Percentiles rank a stretch among this genome's conserved stretches.
These are phyloP conservation scores for Volucella zonaria DNA, from an alignment of 2,888 invertebrate species.

Conservation along the genomic window DNA sequence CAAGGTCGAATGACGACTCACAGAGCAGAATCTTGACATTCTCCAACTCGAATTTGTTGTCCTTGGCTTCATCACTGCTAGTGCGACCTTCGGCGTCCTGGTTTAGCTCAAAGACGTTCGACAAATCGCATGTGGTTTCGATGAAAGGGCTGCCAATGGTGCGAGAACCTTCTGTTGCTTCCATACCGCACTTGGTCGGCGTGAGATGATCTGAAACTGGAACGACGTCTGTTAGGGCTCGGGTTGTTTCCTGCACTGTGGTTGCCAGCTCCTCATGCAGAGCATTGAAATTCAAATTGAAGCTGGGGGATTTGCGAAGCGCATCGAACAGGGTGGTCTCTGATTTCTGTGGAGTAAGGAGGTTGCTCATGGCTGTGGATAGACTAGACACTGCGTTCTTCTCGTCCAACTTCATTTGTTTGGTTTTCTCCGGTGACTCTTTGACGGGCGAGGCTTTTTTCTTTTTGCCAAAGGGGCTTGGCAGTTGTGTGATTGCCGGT, in stretches of 20 bases:
- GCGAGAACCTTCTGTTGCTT: constrained; percentile 42
- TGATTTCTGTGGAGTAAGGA: constrained; percentile 49
- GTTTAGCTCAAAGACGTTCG: constrained; percentile 80
- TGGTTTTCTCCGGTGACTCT: constrained; percentile 78
- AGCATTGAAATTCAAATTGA: constrained; percentile 81
- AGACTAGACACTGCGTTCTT: constrained; percentile 52
- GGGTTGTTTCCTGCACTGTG: constrained; percentile 80
- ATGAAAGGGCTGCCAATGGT: constrained; percentile 81
- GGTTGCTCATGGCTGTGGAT: constrained; percentile 49
- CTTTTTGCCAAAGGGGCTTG: constrained; percentile 74
- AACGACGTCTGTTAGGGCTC: constrained; percentile 79
- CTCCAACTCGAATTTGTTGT: constrained; percentile 81
- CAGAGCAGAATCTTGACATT: constrained; percentile 81
- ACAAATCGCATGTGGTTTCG: constrained; percentile 78
- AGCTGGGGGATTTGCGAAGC: constrained; percentile 81
- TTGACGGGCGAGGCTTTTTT: constrained; percentile 80
- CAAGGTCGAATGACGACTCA: constrained; percentile 79
- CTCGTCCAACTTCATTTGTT: constrained; percentile 76
- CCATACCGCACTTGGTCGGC: constrained; percentile 39
- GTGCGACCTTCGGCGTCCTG: constrained; percentile 78
- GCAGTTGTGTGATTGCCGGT: constrained; percentile 21
- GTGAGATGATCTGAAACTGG: constrained; percentile 55
- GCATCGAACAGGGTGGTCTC: constrained; percentile 83
- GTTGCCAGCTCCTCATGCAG: constrained; percentile 81
- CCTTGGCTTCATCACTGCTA: constrained; percentile 78